Base-by-base conservation (phyloP, 2,888 invertebrate genomes). In the Eudemis profundana region DNA sequence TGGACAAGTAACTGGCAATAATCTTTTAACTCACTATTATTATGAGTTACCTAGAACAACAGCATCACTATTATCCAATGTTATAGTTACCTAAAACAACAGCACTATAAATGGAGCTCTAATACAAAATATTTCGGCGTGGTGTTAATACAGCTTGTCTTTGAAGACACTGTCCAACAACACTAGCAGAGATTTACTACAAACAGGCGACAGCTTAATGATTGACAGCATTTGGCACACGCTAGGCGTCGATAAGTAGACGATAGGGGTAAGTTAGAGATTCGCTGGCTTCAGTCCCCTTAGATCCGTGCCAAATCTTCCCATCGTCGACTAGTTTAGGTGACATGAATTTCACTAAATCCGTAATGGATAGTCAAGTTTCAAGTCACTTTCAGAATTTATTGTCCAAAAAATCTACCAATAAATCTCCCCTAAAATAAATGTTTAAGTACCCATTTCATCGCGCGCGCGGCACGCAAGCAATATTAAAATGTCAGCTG, bases 141-240 rank as follows among this genome's bases (percentile, higher is more conserved):
- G 10, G 12, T 8, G 8, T 0, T 33, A 33, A 33, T 33, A 33
- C 2, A 8, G 3, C 10, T 8, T 8, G 0, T 29, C 29, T 2
- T 8, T 8, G 5, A 10, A 8, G 3, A 29, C 8, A 33, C 33
- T 10, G 8, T 33, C 8, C 33, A 2, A 27, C 27, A 10, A 33
- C 33, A 8, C 33, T 33, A 7, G 10, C 8, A 1, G 33, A 33
- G 33, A 8, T 8, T 8, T 10, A 33, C 33, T 10, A 33, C 33
- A 8, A 33, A 4, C 29, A 29, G 23, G 5, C n/a, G 29, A 49
- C 27, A 17, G n/a, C 17, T 57, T n/a, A 17, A 57, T 44, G 64
- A 64, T 51, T 64, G 64, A 57, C 63, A 59, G 27, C 50, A 57
- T 59, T 64, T 57, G 64, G 64, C 64, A 46, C 57, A 12, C 40